Evolutionary conservation across 2,797 vertebrate species (phyloP).

Genomic region (Enteromius thamalakanensis): DNA sequence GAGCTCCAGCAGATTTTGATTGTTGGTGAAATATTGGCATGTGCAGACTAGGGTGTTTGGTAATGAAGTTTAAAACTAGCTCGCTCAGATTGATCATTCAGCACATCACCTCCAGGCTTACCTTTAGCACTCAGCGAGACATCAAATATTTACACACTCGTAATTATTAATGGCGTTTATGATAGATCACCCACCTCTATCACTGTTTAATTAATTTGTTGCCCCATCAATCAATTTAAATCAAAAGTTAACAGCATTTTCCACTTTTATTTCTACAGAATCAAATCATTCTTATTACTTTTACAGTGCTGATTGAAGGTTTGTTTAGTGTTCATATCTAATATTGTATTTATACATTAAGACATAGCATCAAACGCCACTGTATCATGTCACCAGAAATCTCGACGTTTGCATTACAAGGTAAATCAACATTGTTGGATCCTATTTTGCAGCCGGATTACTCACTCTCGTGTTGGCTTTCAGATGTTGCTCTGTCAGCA

Average conservation of each 20-base stretch:
- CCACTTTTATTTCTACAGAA: neutral
- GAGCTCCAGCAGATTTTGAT: slow-evolving; percentile 3
- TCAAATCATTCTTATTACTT: neutral
- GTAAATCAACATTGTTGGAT: neutral
- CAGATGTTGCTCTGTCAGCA: neutral
- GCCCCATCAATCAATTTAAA: slow-evolving; percentile 14
- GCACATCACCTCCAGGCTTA: slow-evolving; percentile 30
- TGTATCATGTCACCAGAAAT: neutral
- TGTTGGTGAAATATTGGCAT: slow-evolving; percentile 33
- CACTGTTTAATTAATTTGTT: slow-evolving; percentile 21
- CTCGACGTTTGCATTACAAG: neutral
- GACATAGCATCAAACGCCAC: neutral
- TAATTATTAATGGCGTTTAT: slow-evolving; percentile 32
- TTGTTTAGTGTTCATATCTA: neutral
- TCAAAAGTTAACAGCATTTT: neutral
- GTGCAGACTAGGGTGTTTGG: slow-evolving; percentile 23
- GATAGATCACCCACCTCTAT: slow-evolving; percentile 33
- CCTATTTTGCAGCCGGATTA: neutral
- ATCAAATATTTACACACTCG: slow-evolving; percentile 53
- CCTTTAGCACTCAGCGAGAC: slow-evolving; percentile 4
- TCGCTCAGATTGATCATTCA: slow-evolving; percentile 38
- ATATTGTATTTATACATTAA: neutral
- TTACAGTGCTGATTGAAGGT: neutral
- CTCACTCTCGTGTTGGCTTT: neutral
- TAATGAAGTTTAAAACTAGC: slow-evolving; percentile 43